Percentiles rank a stretch among this genome's conserved stretches.
Conservation (phyloP, 2,888 invertebrate genomes). For the Drosophila quinaria region DNA sequence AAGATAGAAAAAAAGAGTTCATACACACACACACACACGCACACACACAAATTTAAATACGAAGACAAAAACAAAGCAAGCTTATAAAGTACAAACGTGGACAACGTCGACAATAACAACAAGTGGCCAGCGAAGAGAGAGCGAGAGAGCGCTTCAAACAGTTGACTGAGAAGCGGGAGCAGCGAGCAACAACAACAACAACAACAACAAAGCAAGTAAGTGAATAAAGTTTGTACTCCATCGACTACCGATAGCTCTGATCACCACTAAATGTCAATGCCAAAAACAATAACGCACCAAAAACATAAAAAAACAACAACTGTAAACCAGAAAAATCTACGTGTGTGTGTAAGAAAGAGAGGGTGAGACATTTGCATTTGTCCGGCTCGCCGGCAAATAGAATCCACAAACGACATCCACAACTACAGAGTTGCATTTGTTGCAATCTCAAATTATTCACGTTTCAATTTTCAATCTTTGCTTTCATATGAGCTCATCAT, state of each 20-base stretch:
- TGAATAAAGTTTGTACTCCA: slow-evolving; percentile 6
- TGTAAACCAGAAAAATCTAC: slow-evolving; percentile 14
- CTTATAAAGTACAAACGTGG: slow-evolving; percentile 55
- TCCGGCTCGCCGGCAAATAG: slow-evolving; percentile 33
- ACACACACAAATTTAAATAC: slow-evolving; percentile 24
- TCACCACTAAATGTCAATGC: slow-evolving; percentile 49
- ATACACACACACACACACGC: slow-evolving; percentile 42
- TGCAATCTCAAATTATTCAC: slow-evolving; percentile 17
- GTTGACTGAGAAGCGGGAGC: slow-evolving; percentile 64
- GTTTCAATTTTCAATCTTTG: slow-evolving; percentile 11
- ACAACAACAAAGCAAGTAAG: slow-evolving; percentile 44
- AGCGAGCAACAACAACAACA: slow-evolving; percentile 41
- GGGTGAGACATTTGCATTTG: slow-evolving; percentile 24
- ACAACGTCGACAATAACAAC: slow-evolving; percentile 38
- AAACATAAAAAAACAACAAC: too few relatives aligned
- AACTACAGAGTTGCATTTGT: slow-evolving; percentile 1
- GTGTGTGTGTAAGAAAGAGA: background rate
- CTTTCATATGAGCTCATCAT: slow-evolving; percentile 27
- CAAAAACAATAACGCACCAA: too few relatives aligned
- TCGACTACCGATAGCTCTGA: slow-evolving; percentile 37
- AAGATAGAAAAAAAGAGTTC: slow-evolving; percentile 50
- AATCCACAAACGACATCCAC: slow-evolving; percentile 10
- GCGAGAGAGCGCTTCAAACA: slow-evolving; percentile 37
- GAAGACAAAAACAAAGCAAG: slow-evolving; percentile 25
- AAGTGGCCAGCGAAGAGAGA: slow-evolving; percentile 14